These are phyloP conservation scores for Ctena decussata DNA, from an alignment of 2,888 invertebrate species.

Conservation along the genomic window DNA sequence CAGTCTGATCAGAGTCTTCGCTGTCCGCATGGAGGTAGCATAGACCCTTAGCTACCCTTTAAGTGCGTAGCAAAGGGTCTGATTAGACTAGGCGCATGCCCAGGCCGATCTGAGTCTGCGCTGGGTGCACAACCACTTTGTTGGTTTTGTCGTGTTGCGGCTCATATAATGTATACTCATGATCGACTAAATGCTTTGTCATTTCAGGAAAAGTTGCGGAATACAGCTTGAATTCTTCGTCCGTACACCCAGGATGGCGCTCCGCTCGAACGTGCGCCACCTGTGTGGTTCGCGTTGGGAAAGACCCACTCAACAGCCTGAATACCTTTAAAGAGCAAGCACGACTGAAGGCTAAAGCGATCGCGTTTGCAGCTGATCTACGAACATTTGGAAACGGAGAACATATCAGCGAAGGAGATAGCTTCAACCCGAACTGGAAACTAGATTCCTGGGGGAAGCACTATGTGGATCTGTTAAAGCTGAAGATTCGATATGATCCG, in stretches of 20 bases:
- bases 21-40: no score
- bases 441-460: constrained; percentile 72
- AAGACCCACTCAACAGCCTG: neutral
- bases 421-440: constrained; percentile 71
- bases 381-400: constrained; percentile 63
- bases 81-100: no score
- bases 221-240: constrained; percentile 16
- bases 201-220: constrained; percentile 43
- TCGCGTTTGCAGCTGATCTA: constrained; percentile 18
- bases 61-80: no score
- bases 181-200: no score
- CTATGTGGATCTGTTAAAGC: constrained; percentile 67
- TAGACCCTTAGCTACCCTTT: no score
- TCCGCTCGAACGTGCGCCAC: constrained; percentile 36
- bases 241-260: constrained; percentile 63
- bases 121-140: no score
- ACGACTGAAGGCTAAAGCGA: neutral
- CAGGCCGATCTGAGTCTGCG: no score
- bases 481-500: constrained; percentile 73
- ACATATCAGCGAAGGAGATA: constrained; percentile 72
- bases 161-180: no score
- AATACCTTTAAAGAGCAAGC: neutral
- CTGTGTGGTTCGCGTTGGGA: constrained; percentile 12
- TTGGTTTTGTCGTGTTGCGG: no score
- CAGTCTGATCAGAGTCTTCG: no score